Conservation (phyloP, 2,888 invertebrate genomes). For the Isoperla grammatica region DNA sequence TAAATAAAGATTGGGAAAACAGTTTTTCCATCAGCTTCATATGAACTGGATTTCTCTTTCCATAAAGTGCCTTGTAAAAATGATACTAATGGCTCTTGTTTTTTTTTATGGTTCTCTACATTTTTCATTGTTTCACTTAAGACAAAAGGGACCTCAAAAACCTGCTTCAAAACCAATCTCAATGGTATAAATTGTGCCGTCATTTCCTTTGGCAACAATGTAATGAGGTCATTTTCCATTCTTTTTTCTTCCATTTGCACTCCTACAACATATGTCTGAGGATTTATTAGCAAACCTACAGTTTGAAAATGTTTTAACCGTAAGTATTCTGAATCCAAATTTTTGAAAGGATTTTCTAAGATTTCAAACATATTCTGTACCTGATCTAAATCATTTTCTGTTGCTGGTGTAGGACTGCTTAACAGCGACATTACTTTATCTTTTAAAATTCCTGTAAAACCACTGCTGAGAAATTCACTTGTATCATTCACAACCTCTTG, state of each 20-base stretch:
- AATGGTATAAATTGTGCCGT: not conserved
- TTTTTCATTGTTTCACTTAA: not conserved
- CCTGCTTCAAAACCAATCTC: not conserved
- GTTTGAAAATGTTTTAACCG: conserved; percentile 26
- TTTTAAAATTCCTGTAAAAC: conserved; percentile 10
- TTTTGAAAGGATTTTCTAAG: conserved; percentile 13
- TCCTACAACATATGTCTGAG: conserved; percentile 20
- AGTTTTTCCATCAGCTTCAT: not conserved
- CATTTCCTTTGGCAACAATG: not conserved
- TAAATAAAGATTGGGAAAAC: conserved; percentile 7
- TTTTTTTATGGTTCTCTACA: not conserved
- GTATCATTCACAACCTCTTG: conserved; percentile 16
- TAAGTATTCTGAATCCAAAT: conserved; percentile 27
- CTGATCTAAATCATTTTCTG: not conserved
- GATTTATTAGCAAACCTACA: conserved; percentile 23
- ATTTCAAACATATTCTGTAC: not conserved
- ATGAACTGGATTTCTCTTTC: not conserved
- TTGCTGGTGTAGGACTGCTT: not conserved
- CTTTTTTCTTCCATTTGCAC: not conserved
- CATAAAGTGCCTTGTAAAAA: too few relatives aligned
- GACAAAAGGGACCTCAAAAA: conserved; percentile 4
- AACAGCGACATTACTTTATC: not conserved
- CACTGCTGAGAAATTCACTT: conserved; percentile 11
- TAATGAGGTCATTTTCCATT: not conserved
- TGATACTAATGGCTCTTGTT: too few relatives aligned